Evolutionary conservation across 2,888 invertebrate species (phyloP), one percentile per base, ranked within the genome.

Genomic region (Crocallis elinguaria): DNA sequence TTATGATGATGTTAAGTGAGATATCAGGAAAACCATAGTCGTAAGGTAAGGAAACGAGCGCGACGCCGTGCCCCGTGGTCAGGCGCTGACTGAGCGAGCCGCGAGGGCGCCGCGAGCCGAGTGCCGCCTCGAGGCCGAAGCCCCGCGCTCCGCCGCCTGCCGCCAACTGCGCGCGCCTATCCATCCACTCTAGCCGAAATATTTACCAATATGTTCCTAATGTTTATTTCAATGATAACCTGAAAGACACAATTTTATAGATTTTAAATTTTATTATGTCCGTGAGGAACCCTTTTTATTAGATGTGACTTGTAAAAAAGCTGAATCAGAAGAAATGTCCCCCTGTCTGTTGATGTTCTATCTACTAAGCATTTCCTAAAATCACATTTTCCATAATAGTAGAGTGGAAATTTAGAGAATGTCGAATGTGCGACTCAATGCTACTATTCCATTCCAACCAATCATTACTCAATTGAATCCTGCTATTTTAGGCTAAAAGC

Each of bases 141-240:
- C 84, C 81, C 86, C 85, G 81, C 86, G 79, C 84, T 67, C 78
- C 70, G 61, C 71, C 70, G 69, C 67, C 37, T 70, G 68, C 71
- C 70, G 67, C 63, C 71, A 71, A 74, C 71, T 86, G 88, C 88
- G 89, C 89, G 89, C 89, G 87, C 88, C 87, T 80, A 75, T 77
- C 74, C 73, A 71, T 68, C 62, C 70, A 62, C 66, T 73, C 68
- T 71, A 75, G 65, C 59, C 64, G 66, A 74, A 68, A 71, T 71
- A 75, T 69, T 72, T 71, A 73, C 73, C 73, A 73, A 70, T 73
- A 75, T 66, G 61, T 67, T 70, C 58, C 66, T 66, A 67, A 71
- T 71, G 64, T 68, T 65, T 54, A 49, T 54, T 49, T 54, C 48
- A 43, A 37, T 29, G 38, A 54, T 43, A 53, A 37, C 32, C 27